Evolutionary conservation across 2,113 vertebrate species (phyloP).

Genomic region (Porphyrio hochstetteri): DNA sequence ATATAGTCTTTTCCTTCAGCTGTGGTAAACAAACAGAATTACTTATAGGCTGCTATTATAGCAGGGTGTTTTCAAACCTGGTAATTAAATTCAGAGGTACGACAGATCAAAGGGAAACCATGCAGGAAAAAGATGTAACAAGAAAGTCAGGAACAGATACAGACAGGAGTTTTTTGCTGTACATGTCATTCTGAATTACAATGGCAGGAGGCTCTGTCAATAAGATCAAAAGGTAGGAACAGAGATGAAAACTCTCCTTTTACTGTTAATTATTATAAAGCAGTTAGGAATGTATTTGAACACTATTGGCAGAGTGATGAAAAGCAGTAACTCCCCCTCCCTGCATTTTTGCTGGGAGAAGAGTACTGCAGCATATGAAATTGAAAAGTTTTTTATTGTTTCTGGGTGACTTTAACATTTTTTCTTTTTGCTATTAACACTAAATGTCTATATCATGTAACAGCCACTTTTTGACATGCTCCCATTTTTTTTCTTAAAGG

Average conservation of each 20-base stretch:
- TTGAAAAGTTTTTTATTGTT: background rate
- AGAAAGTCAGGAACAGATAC: slow-evolving; percentile 19
- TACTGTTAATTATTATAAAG: slow-evolving; percentile 1
- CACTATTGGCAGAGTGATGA: background rate
- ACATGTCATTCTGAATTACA: slow-evolving; percentile 29
- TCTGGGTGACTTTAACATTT: background rate
- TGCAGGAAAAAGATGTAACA: slow-evolving; percentile 30
- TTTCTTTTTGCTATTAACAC: background rate
- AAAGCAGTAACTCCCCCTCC: background rate
- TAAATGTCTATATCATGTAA: background rate
- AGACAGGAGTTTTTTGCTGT: slow-evolving; percentile 21
- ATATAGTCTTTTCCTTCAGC: background rate
- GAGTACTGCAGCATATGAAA: background rate
- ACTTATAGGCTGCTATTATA: background rate
- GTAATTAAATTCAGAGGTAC: slow-evolving; percentile 42
- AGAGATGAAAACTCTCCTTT: slow-evolving; percentile 32
- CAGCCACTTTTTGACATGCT: background rate
- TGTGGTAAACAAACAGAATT: slow-evolving; percentile 1
- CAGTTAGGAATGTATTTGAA: background rate
- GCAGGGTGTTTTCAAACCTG: background rate
- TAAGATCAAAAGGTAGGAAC: slow-evolving; percentile 33
- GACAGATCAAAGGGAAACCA: slow-evolving; percentile 47
- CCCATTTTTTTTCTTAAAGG: background rate
- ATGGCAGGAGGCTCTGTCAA: slow-evolving; percentile 24
- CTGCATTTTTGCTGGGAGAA: background rate